A percentile compares a stretch with the other conserved stretches of the same genome.
Conservation (phyloP, 2,113 vertebrate species). For the Myxocyprinus asiaticus region DNA sequence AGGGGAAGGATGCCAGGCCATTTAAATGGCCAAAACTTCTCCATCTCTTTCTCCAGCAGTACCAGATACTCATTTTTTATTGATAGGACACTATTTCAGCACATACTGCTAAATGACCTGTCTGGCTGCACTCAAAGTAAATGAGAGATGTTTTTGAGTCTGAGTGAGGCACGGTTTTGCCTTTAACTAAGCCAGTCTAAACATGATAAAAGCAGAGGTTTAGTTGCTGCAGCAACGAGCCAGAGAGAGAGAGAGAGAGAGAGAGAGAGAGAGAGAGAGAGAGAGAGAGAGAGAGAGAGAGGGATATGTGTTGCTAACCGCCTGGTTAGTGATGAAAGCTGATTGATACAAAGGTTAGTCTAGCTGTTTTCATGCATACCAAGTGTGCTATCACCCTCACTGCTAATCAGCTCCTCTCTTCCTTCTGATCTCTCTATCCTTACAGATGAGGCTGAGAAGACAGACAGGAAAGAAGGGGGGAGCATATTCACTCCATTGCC, state of each 20-base stretch:
- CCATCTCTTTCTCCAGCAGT: neutral
- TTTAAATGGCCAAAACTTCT: neutral
- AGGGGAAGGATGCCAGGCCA: neutral
- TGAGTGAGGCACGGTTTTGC: neutral
- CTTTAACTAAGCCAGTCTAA: conserved; percentile 11
- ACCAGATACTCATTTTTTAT: conserved; percentile 17
- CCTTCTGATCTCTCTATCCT: conserved; percentile 22
- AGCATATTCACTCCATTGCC: conserved; percentile 22
- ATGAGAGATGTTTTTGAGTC: neutral
- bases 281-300: no score
- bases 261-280: no score
- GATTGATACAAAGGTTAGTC: conserved; percentile 42
- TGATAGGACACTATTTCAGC: neutral
- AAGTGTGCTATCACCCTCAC: conserved; percentile 21
- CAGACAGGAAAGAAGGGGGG: neutral
- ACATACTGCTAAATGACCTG: conserved; percentile 2
- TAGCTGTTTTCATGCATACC: conserved; percentile 37
- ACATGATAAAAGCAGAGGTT: neutral
- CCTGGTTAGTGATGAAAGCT: conserved; percentile 39
- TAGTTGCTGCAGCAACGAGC: conserved; percentile 4
- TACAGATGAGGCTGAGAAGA: conserved; percentile 32
- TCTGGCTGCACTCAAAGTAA: no score
- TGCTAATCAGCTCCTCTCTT: conserved; percentile 30
- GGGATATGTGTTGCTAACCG: conserved; percentile 20
- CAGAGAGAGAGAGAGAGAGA: neutral